Base-by-base conservation (phyloP, 2,113 vertebrate species). In the Eira barbara region DNA sequence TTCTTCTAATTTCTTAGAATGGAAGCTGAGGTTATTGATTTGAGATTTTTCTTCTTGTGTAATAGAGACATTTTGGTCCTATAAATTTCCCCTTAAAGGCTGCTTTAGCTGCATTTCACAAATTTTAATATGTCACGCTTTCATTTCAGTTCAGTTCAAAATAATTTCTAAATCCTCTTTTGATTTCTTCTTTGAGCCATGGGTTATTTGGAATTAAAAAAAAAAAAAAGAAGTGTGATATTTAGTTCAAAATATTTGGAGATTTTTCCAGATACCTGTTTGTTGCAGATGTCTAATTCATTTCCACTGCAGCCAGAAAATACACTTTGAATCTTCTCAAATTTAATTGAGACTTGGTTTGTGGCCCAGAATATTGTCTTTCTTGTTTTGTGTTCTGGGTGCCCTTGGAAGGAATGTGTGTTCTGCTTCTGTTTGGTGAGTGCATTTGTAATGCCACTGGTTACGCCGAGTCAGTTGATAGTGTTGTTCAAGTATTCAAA, bases 231-330 rank as follows among this genome's bases (percentile, higher is more conserved):
- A 83, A 90, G 14, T 63, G 9, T 82, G 13, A 65, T 67, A 90
- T 45, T 52, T 84, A 91, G 80, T 86, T 94, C 57, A 47, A 91
- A 74, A 86, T 96, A 91, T 74, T 47, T 91, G 52, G 36, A 78
- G 59, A 85, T 91, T 84, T 84, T 84, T 55, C n/a, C 29, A 78
- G 36, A 18, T 57, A 47, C 45, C 23, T 85, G 69, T 85, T 25
- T 65, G n/a, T 71, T 71, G 29, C 31, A 90, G 71, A 86, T 65
- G 67, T 80, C 31, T 63, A 91, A 96, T 73, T 94, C 36, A 65
- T 87, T 87, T 87, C 25, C 13, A 81, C 11, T 87, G n/a, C 18
- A 31, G 13, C 67, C 31, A 81, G 65, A 86, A 90, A 91, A 65
- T 73, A 81, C 55, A 80, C 45, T 91, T 86, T 86, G 25, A 91